phyloP scores from a whole-genome alignment of 2,113 vertebrate genomes.

The Philantomba maxwellii region DNA sequence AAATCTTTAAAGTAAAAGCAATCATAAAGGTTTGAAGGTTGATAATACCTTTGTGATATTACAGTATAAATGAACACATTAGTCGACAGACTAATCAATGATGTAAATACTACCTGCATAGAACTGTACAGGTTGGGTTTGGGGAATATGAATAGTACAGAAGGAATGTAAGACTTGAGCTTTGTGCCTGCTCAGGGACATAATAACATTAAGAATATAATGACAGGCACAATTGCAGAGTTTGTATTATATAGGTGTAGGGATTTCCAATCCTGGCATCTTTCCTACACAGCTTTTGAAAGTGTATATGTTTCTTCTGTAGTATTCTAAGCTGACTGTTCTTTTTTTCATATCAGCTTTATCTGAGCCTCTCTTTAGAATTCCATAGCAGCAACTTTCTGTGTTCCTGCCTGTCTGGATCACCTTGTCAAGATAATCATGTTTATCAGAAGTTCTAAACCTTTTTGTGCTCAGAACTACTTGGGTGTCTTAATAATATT shows the following conservation, averaged over 20 bases:
- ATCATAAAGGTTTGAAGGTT: background rate
- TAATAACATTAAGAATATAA: background rate
- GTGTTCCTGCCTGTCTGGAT: background rate
- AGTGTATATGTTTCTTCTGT: background rate
- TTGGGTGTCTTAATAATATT: background rate
- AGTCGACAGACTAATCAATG: background rate
- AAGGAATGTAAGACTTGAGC: background rate
- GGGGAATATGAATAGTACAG: background rate
- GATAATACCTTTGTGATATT: background rate
- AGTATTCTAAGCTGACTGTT: background rate
- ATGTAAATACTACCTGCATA: background rate
- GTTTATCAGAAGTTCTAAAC: constrained; percentile 27
- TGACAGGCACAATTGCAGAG: background rate
- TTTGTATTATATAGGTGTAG: background rate
- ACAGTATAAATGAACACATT: background rate
- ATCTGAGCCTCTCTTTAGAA: constrained; percentile 12
- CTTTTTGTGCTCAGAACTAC: background rate
- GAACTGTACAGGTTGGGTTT: background rate
- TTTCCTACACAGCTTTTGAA: background rate
- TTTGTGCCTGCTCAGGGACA: background rate
- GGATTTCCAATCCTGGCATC: background rate
- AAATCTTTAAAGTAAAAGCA: background rate
- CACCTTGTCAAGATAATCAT: constrained; percentile 20
- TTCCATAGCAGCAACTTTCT: background rate
- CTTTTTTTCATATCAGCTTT: background rate